Percentiles rank a stretch among this genome's conserved stretches.
Conservation (phyloP, 2,888 invertebrate species). For the Tetranychus truncatus region DNA sequence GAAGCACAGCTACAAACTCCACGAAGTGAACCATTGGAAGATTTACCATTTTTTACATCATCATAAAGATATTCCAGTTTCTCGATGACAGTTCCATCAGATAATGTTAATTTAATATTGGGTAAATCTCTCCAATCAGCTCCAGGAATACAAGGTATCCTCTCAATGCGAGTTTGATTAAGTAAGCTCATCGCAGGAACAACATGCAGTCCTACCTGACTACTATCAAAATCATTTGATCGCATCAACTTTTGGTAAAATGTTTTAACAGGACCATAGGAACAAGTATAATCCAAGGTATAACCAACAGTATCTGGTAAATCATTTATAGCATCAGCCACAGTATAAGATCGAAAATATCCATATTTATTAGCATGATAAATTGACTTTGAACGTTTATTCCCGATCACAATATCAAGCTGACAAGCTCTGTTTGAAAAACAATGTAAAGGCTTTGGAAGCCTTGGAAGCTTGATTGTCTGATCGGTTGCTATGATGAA, state of each 20-base stretch:
- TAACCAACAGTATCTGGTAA: slow-evolving; percentile 31
- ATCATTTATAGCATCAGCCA: slow-evolving; percentile 65
- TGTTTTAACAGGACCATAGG: background rate
- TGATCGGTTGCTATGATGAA: slow-evolving; percentile 66
- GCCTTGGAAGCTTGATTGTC: slow-evolving; percentile 50
- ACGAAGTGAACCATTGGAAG: slow-evolving; percentile 38
- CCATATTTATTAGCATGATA: background rate
- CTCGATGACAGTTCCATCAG: slow-evolving; percentile 48
- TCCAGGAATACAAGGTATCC: slow-evolving; percentile 53
- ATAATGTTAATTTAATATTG: slow-evolving; percentile 49
- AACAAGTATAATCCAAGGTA: slow-evolving; percentile 4
- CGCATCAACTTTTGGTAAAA: slow-evolving; percentile 30
- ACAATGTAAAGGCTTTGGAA: slow-evolving; percentile 59
- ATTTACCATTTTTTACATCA: slow-evolving; percentile 40
- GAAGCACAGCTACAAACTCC: slow-evolving; percentile 59
- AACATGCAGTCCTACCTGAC: slow-evolving; percentile 50
- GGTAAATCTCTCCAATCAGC: slow-evolving; percentile 74
- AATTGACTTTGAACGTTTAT: slow-evolving; percentile 33
- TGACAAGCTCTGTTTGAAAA: slow-evolving; percentile 49
- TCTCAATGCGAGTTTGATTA: slow-evolving; percentile 53
- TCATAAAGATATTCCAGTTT: slow-evolving; percentile 42
- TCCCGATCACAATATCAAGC: slow-evolving; percentile 43
- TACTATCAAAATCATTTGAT: slow-evolving; percentile 37
- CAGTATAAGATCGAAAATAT: slow-evolving; percentile 46
- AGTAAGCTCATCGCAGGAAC: slow-evolving; percentile 66